Conservation (phyloP, 2,113 vertebrate genomes). For the Oryzias melastigma region DNA sequence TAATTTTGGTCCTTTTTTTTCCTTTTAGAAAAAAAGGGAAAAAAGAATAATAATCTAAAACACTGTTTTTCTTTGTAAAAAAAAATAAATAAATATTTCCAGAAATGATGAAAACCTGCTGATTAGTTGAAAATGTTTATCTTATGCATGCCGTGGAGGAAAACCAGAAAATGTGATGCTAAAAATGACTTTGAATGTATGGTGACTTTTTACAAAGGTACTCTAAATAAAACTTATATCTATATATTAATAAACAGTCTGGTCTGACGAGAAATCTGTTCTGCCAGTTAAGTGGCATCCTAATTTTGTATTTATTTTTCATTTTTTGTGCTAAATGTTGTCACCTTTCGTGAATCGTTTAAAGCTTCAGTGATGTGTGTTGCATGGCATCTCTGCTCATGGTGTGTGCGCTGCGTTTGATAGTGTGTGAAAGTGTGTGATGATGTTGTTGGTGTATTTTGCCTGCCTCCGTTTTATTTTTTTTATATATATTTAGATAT, state of each 20-base stretch:
- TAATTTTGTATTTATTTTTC: neutral
- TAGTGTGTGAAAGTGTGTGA: slow-evolving; percentile 21
- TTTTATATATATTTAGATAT: neutral
- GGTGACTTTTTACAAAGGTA: slow-evolving; percentile 84
- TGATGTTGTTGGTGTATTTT: slow-evolving; percentile 27
- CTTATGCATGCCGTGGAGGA: slow-evolving; percentile 81
- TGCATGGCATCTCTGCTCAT: slow-evolving; percentile 19
- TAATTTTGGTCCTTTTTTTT: slow-evolving; percentile 47
- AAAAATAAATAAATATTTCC: slow-evolving; percentile 39
- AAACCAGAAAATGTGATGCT: slow-evolving; percentile 75
- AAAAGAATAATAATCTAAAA: neutral
- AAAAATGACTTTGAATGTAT: slow-evolving; percentile 82
- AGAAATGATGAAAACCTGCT: slow-evolving; percentile 64
- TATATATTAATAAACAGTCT: slow-evolving; percentile 84
- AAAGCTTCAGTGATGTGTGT: slow-evolving; percentile 16
- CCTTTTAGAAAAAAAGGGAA: slow-evolving; percentile 42
- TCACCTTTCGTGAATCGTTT: slow-evolving; percentile 23
- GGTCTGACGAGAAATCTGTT: slow-evolving; percentile 74
- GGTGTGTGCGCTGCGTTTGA: slow-evolving; percentile 23
- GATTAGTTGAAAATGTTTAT: slow-evolving; percentile 68
- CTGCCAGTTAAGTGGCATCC: slow-evolving; percentile 14
- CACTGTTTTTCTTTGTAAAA: slow-evolving; percentile 57
- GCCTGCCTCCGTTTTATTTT: slow-evolving; percentile 8
- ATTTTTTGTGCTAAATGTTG: slow-evolving; percentile 1
- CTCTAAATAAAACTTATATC: slow-evolving; percentile 79